phyloP scores from a whole-genome alignment of 2,888 invertebrate species.

The Dryobota labecula region DNA sequence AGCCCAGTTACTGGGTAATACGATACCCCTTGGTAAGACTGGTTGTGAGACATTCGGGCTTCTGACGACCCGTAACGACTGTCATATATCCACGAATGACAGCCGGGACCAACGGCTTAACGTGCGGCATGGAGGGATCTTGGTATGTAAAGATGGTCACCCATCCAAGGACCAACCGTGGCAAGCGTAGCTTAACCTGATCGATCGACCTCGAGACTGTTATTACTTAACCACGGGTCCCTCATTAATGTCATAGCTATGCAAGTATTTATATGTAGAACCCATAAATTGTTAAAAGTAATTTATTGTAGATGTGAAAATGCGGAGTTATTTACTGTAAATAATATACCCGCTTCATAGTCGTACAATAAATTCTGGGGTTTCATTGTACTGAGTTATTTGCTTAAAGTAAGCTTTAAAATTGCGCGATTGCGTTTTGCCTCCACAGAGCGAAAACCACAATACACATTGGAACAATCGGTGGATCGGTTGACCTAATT shows the following conservation, averaged over 20 bases:
- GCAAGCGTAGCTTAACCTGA: no score
- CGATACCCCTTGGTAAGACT: no score
- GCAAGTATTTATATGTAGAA: background rate
- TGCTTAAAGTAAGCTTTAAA: slow-evolving; percentile 36
- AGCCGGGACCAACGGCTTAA: no score
- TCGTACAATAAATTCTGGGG: slow-evolving; percentile 19
- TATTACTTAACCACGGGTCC: no score
- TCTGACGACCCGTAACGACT: no score
- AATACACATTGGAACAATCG: slow-evolving; percentile 9
- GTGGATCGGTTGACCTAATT: slow-evolving; percentile 22
- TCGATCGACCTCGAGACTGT: no score
- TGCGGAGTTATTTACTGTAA: slow-evolving; percentile 31
- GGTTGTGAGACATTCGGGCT: no score
- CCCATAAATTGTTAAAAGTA: slow-evolving; percentile 6
- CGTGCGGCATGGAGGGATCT: no score
- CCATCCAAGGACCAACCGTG: no score
- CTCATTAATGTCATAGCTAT: background rate
- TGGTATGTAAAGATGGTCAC: no score
- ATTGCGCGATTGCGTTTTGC: slow-evolving; percentile 28
- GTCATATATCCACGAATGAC: no score
- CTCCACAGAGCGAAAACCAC: slow-evolving; percentile 14
- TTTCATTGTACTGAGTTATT: slow-evolving; percentile 35
- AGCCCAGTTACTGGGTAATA: no score
- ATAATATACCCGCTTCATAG: slow-evolving; percentile 28
- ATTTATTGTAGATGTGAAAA: slow-evolving; percentile 14